Percentiles rank a stretch among this genome's conserved stretches.
Evolutionary conservation across 1,140 invertebrate genomes (phyloP).

Genomic region (Eueides isabella): DNA sequence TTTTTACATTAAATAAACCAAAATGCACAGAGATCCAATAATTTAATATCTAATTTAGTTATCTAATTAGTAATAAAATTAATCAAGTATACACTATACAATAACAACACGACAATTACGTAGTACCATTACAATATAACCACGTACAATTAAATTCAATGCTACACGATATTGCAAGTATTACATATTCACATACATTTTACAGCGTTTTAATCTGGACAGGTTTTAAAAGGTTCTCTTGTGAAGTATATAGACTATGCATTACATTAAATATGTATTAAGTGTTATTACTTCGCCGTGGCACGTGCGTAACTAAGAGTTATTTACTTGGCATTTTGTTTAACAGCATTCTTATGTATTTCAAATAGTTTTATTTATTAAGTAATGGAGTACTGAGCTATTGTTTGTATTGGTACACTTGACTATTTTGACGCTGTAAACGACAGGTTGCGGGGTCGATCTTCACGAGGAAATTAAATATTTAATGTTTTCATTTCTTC

Average conservation of each 20-base stretch:
- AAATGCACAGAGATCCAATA: no score
- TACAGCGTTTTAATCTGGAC: slow-evolving; percentile 13
- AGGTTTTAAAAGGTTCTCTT: slow-evolving; percentile 10
- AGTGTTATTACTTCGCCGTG: not conserved
- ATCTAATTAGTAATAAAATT: no score
- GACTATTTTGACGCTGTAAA: no score
- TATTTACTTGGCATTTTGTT: not conserved
- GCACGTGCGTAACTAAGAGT: not conserved
- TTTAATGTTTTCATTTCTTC: no score
- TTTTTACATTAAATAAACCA: no score
- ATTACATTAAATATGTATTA: not conserved
- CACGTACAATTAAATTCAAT: not conserved
- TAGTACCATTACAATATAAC: not conserved
- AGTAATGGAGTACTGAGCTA: not conserved
- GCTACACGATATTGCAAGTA: not conserved
- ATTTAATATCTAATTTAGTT: no score
- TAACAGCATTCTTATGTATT: not conserved
- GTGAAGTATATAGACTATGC: not conserved
- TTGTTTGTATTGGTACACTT: not conserved
- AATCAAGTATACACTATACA: no score
- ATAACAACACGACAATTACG: no score
- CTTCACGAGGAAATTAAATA: no score
- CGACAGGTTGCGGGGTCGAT: no score
- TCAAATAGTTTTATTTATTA: not conserved
- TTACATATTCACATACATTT: not conserved